Conservation (phyloP, 2,113 vertebrate species). For the Myrmecobius fasciatus region DNA sequence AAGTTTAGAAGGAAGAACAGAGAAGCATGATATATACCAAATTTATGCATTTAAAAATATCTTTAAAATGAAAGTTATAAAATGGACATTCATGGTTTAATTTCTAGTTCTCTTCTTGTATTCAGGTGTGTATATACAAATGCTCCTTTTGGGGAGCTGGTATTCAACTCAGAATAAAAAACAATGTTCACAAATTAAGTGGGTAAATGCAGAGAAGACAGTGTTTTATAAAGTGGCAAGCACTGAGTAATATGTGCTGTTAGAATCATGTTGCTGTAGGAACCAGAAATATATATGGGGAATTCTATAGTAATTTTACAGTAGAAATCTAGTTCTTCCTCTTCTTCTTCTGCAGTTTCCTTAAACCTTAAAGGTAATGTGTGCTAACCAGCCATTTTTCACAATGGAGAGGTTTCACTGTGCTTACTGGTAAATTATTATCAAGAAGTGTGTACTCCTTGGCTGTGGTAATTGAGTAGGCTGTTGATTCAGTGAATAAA, state of each 20-base stretch:
- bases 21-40: neutral
- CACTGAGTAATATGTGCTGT: neutral
- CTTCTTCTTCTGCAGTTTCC: neutral
- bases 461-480: neutral
- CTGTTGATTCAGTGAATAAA: conserved; percentile 44
- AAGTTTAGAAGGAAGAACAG: neutral
- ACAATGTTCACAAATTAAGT: neutral
- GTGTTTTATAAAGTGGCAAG: conserved; percentile 16
- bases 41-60: neutral
- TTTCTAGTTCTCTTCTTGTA: neutral
- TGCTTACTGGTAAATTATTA: neutral
- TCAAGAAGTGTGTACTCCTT: conserved; percentile 2
- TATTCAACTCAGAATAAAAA: neutral
- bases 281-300: neutral
- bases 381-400: neutral
- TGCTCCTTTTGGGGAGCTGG: neutral
- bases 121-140: neutral
- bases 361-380: neutral
- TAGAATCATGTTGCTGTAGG: neutral
- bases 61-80: neutral
- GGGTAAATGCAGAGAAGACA: neutral
- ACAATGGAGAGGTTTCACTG: neutral
- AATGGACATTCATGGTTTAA: neutral
- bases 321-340: neutral
- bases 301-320: neutral